phyloP scores from a whole-genome alignment of 2,797 vertebrate species.

The Cuculus canorus region DNA sequence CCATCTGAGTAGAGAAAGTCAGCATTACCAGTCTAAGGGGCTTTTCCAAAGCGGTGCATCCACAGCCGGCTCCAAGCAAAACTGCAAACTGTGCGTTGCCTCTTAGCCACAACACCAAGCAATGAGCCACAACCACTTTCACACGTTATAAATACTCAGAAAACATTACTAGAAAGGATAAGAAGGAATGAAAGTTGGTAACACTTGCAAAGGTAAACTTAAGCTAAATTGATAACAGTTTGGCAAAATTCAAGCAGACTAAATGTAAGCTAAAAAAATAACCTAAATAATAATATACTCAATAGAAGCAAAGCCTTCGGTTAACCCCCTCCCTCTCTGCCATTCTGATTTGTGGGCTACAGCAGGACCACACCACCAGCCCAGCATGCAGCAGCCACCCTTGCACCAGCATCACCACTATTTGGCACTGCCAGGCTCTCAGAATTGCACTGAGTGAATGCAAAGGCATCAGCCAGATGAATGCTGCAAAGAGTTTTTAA shows the following conservation, averaged over 20 bases:
- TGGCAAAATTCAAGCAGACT: neutral
- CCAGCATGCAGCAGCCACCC: neutral
- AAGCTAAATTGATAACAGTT: neutral
- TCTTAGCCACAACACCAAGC: neutral
- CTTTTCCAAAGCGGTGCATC: neutral
- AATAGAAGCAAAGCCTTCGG: neutral
- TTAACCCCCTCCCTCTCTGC: neutral
- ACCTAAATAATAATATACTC: neutral
- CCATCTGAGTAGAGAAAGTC: neutral
- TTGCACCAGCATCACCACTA: no score
- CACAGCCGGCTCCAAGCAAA: neutral
- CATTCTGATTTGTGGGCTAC: neutral
- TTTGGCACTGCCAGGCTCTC: neutral
- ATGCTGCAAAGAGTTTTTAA: neutral
- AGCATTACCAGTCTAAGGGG: neutral
- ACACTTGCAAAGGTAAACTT: neutral
- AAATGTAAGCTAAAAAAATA: neutral
- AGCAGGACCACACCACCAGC: neutral
- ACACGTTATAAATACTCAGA: neutral
- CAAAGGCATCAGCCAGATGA: neutral
- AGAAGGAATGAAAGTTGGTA: neutral
- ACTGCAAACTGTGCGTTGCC: neutral
- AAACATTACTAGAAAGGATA: neutral
- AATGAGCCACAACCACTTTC: neutral
- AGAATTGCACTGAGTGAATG: fast-evolving